Percentiles rank a stretch among this genome's conserved stretches.
phyloP scores from a whole-genome alignment of 1,140 invertebrate species.

The Drosophila guanche region DNA sequence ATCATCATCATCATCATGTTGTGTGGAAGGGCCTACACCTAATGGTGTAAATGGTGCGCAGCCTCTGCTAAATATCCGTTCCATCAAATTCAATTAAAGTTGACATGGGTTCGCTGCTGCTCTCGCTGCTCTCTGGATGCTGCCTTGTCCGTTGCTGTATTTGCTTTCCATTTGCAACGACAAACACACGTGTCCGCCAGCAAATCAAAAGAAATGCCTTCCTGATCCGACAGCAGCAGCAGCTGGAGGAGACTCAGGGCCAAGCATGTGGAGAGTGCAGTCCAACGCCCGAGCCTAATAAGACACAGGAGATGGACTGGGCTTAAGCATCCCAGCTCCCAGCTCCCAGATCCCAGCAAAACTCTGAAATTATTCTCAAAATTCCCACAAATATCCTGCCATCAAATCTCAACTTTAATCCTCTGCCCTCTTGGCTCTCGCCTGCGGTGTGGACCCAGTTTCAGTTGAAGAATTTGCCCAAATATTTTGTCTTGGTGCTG shows the following conservation, averaged over 20 bases:
- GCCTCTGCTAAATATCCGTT: constrained; percentile 75
- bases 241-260: background rate
- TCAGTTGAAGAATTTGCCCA: too few species aligned
- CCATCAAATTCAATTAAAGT: constrained; percentile 80
- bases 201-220: constrained; percentile 37
- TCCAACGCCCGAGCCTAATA: constrained; percentile 63
- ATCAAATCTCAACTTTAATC: too few species aligned
- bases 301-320: constrained; percentile 60
- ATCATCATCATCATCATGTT: too few species aligned
- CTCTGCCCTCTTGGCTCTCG: too few species aligned
- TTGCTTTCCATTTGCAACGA: constrained; percentile 56
- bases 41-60: constrained; percentile 60
- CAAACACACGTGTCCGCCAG: constrained; percentile 54
- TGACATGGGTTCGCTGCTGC: constrained; percentile 72
- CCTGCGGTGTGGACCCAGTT: too few species aligned
- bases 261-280: background rate
- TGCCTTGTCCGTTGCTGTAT: constrained; percentile 6
- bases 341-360: too few species aligned
- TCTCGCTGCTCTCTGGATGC: too few species aligned
- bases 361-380: too few species aligned
- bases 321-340: too few species aligned
- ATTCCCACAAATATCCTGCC: too few species aligned
- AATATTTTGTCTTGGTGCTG: too few species aligned
- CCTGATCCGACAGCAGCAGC: background rate
- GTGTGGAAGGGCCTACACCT: too few species aligned